A percentile compares a stretch with the other conserved stretches of the same genome.
phyloP scores from a whole-genome alignment of 2,888 invertebrate species.

The Sussaba pulchella region DNA sequence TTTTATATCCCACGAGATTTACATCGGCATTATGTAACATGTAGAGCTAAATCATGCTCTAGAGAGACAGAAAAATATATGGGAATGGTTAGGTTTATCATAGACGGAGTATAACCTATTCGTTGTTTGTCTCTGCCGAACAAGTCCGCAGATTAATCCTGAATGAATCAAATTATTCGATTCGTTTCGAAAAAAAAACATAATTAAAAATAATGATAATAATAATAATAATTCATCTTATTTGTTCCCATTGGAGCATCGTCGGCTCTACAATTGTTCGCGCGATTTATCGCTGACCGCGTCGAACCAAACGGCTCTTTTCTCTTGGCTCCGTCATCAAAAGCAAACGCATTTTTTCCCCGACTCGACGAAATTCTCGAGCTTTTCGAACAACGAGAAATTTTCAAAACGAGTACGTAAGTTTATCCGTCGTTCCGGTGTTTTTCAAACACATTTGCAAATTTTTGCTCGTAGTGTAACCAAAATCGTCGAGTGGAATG shows the following conservation, averaged over 20 bases:
- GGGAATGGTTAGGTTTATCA: constrained; percentile 16
- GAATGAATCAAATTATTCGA: constrained; percentile 39
- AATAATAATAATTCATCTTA: constrained; percentile 8
- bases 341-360: neutral
- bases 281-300: neutral
- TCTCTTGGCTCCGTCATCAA: neutral
- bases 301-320: neutral
- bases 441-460: constrained; percentile 84
- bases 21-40: constrained; percentile 22
- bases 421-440: constrained; percentile 83
- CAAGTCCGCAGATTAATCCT: constrained; percentile 54
- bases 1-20: neutral
- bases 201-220: too few relatives aligned
- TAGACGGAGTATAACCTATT: constrained; percentile 26
- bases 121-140: constrained; percentile 59
- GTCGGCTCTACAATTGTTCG: constrained; percentile 1
- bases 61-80: constrained; percentile 25
- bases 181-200: constrained; percentile 16
- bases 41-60: constrained; percentile 21
- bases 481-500: constrained; percentile 87
- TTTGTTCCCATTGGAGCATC: constrained; percentile 15
- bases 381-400: constrained; percentile 16
- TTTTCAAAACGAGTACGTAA: constrained; percentile 78
- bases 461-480: constrained; percentile 86
- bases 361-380: neutral